Base-by-base conservation (phyloP, 1,140 invertebrate species). In the Tetramorium alpestre region DNA sequence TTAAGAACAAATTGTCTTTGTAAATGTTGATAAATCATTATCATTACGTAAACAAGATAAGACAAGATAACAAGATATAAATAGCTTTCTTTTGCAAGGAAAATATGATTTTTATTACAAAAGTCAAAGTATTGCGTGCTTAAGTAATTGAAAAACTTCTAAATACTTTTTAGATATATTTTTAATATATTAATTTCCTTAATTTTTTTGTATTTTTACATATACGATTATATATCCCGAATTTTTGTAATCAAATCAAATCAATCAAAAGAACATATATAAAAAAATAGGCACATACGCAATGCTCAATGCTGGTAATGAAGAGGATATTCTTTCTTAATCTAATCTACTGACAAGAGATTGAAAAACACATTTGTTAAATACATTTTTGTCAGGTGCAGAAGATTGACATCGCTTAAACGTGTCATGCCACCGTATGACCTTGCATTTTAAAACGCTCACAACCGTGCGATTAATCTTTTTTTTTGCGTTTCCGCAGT, bases 381-480 rank as follows among this genome's bases (percentile, higher is more conserved):
- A 58, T 22, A 33, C 18, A 58, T 3, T 67, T 41, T n/a, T 38
- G 49, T 11, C 38, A 5, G 0, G 11, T 56, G 0, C 10, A 49
- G 28, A 16, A 54, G 25, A 72, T 72, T 72, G 22, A 28, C 5
- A 16, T 28, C 44, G 16, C 18, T 54, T 51, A 72, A n/a, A n/a
- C 49, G 47, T 49, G 16, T 28, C n/a, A 16, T 18, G 3, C 18
- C 25, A 16, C 18, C 33, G 5, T 2, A 25, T 25, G 38, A 10
- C 54, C 22, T 75, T 75, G 72, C 33, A 60, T 60, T 75, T 73
- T 58, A 38, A 60, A 58, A 75, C 51, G 49, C 33, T 72, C 8
- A 4, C 51, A 0, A 56, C 18, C 28, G 33, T 22, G n/a, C 6
- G 33, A 75, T 75, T 58, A 58, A 75, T 58, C 18, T 10, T 8